Evolutionary conservation across 2,113 vertebrate species (phyloP).

Genomic region (Urocitellus parryii): DNA sequence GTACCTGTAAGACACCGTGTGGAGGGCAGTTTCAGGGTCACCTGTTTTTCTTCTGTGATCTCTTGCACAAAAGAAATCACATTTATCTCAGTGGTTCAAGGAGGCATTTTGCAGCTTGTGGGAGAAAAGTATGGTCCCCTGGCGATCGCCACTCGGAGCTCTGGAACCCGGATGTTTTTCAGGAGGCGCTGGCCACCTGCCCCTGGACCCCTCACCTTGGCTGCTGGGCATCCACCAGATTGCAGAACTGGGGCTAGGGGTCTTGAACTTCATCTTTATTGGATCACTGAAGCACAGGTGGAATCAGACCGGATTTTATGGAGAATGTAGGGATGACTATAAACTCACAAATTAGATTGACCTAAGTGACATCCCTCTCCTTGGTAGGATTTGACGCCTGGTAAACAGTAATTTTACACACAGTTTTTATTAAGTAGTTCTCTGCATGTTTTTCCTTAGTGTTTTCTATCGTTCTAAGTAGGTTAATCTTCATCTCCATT

Average conservation of each 20-base stretch:
- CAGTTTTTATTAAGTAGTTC: background rate
- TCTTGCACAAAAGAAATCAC: background rate
- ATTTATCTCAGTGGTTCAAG: background rate
- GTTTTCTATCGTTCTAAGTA: background rate
- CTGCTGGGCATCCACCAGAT: background rate
- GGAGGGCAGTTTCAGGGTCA: background rate
- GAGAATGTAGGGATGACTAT: background rate
- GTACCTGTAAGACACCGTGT: background rate
- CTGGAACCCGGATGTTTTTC: background rate
- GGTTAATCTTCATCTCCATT: background rate
- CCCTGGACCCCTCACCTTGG: background rate
- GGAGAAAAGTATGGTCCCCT: background rate
- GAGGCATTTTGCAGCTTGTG: background rate
- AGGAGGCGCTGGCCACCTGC: background rate
- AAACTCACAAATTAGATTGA: background rate
- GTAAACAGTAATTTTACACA: background rate
- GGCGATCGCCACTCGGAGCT: background rate
- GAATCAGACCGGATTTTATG: background rate
- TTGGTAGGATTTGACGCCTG: background rate
- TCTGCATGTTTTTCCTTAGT: background rate
- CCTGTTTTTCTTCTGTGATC: background rate
- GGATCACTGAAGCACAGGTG: background rate
- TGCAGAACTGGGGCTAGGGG: background rate
- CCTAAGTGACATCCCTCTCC: background rate
- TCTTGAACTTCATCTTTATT: background rate